Conservation (phyloP, 2,888 invertebrate genomes). For the Ceramica pisi region DNA sequence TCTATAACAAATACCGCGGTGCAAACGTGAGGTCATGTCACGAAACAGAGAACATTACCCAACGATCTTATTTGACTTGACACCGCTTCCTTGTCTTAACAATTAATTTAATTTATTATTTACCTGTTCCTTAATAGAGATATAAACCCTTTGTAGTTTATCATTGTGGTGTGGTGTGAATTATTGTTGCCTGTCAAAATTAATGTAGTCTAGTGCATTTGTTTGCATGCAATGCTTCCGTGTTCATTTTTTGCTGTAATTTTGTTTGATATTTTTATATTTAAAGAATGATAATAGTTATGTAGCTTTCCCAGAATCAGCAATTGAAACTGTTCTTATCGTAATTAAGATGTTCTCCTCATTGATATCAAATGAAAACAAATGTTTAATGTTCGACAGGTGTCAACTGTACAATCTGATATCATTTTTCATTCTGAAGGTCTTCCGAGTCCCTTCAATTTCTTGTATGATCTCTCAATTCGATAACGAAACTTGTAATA, state of each 20-base stretch:
- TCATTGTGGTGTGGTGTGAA: conserved; percentile 30
- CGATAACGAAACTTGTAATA: conserved; percentile 19
- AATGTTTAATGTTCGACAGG: neutral
- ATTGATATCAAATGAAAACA: conserved; percentile 3
- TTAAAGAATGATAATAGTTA: neutral
- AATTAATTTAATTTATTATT: conserved; percentile 54
- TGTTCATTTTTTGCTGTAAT: conserved; percentile 1
- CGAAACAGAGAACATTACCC: conserved; percentile 60
- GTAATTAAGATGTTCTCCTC: neutral
- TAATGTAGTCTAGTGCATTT: conserved; percentile 41
- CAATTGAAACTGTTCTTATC: neutral
- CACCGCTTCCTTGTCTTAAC: conserved; percentile 57
- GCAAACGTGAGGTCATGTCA: conserved; percentile 73
- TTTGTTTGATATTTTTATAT: neutral
- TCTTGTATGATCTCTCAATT: conserved; percentile 16
- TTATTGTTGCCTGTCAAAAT: conserved; percentile 43
- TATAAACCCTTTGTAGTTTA: conserved; percentile 47
- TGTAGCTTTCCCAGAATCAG: too few relatives aligned
- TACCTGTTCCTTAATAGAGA: conserved; percentile 45
- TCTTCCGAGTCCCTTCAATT: conserved; percentile 4
- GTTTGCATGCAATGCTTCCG: conserved; percentile 39
- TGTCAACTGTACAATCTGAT: conserved; percentile 12
- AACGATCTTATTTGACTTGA: conserved; percentile 57
- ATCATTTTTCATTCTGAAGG: conserved; percentile 26
- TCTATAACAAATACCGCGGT: conserved; percentile 54